Conservation (phyloP, 2,888 invertebrate species). For the Chromoteleia sp. region DNA sequence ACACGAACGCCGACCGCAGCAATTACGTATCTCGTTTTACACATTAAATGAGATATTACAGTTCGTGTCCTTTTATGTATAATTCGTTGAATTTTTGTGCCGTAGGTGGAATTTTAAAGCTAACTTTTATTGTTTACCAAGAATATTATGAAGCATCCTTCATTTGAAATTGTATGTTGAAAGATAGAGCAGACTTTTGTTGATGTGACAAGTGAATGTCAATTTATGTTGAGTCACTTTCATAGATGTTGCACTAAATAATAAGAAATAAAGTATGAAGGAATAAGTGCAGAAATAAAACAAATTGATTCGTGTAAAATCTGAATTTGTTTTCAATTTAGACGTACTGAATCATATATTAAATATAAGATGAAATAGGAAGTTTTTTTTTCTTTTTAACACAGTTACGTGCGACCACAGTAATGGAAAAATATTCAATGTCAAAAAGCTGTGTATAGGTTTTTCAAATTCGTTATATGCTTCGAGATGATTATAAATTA, state of each 20-base stretch:
- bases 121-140: conserved; percentile 15
- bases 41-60: conserved; percentile 11
- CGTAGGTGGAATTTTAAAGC: conserved; percentile 18
- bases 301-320: too few relatives aligned
- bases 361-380: too few relatives aligned
- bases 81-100: conserved; percentile 7
- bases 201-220: conserved; percentile 17
- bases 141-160: conserved; percentile 15
- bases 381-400: too few relatives aligned
- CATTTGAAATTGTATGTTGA: conserved; percentile 12
- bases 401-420: too few relatives aligned
- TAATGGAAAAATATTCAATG: too few relatives aligned
- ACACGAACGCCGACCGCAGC: conserved; percentile 4
- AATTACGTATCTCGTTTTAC: conserved; percentile 17
- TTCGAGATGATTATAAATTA: too few relatives aligned
- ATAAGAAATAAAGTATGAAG: not conserved
- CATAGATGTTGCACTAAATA: conserved; percentile 27
- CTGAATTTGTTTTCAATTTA: too few relatives aligned
- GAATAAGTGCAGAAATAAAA: too few relatives aligned
- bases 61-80: conserved; percentile 12
- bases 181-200: conserved; percentile 23
- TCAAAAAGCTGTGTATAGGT: too few relatives aligned
- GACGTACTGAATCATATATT: too few relatives aligned
- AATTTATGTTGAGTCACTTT: conserved; percentile 42
- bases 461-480: too few relatives aligned